These are phyloP conservation scores for Disparrhopalites patrizii DNA, from an alignment of 2,888 invertebrate species.

Conservation along the genomic window DNA sequence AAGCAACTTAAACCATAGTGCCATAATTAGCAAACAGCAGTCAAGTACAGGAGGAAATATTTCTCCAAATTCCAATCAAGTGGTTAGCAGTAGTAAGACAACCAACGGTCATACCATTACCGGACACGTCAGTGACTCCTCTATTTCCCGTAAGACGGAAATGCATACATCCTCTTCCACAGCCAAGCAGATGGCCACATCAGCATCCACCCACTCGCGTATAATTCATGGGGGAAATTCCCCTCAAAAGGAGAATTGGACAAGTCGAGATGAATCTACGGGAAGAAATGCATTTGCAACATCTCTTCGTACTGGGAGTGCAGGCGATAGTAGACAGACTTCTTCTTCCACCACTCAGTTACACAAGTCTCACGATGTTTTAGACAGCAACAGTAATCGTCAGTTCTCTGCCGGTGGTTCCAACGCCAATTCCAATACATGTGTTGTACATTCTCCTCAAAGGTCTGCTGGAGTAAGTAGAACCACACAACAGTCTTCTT, in stretches of 20 bases:
- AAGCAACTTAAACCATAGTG: neutral
- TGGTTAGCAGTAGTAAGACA: neutral
- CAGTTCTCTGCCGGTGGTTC: slow-evolving; percentile 15
- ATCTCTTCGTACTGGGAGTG: slow-evolving; percentile 26
- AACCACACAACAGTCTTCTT: neutral
- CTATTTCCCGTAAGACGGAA: neutral
- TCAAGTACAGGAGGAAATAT: neutral
- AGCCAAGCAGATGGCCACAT: neutral
- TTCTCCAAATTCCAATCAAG: neutral
- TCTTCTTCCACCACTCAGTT: neutral
- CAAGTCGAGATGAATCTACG: slow-evolving; percentile 40
- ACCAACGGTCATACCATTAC: neutral
- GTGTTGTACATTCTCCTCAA: slow-evolving; percentile 9
- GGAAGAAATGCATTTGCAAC: slow-evolving; percentile 39
- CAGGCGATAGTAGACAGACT: neutral
- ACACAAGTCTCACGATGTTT: neutral
- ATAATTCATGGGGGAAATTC: slow-evolving; percentile 21
- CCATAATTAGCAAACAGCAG: slow-evolving; percentile 18
- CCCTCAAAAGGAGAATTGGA: slow-evolving; percentile 23
- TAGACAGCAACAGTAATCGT: slow-evolving; percentile 1
- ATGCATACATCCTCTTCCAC: neutral
- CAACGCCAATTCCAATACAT: slow-evolving; percentile 8
- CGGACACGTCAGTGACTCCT: neutral
- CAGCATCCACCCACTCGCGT: slow-evolving; percentile 30
- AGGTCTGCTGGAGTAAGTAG: neutral